A percentile compares a stretch with the other conserved stretches of the same genome.
These are phyloP conservation scores for Vireo altiloquus DNA, from an alignment of 2,113 vertebrate species.

Conservation along the genomic window DNA sequence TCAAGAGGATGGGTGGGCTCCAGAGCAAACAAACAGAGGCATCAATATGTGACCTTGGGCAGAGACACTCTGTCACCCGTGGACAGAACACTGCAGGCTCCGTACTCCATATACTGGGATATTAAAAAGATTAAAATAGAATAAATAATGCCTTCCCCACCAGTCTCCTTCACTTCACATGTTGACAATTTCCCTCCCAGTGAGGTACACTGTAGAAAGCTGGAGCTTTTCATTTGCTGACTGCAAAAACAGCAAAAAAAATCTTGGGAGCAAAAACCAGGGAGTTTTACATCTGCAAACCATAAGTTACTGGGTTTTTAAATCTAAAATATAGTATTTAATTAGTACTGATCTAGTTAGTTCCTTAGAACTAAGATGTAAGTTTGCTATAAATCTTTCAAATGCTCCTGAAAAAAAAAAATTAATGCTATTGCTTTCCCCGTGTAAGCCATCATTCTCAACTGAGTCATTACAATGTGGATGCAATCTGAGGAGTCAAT, in stretches of 20 bases:
- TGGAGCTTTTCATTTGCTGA: neutral
- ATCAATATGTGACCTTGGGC: neutral
- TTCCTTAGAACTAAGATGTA: neutral
- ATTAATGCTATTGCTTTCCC: neutral
- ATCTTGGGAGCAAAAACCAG: neutral
- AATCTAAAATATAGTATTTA: neutral
- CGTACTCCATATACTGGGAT: neutral
- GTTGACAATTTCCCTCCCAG: neutral
- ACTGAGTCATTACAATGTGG: neutral
- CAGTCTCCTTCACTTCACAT: neutral
- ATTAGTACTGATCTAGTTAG: neutral
- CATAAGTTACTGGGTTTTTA: neutral
- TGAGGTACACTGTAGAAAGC: neutral
- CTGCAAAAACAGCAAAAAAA: neutral
- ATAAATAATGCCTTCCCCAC: neutral
- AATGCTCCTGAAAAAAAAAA: neutral
- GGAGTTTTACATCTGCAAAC: neutral
- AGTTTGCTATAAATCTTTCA: neutral
- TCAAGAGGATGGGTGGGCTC: neutral
- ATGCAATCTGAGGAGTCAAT: neutral
- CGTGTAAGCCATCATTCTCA: neutral
- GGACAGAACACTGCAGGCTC: neutral
- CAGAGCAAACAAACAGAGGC: neutral
- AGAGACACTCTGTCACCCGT: neutral
- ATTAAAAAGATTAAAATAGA: constrained; percentile 1